Base-by-base conservation (phyloP, 2,113 vertebrate genomes). In the Alouatta palliata region DNA sequence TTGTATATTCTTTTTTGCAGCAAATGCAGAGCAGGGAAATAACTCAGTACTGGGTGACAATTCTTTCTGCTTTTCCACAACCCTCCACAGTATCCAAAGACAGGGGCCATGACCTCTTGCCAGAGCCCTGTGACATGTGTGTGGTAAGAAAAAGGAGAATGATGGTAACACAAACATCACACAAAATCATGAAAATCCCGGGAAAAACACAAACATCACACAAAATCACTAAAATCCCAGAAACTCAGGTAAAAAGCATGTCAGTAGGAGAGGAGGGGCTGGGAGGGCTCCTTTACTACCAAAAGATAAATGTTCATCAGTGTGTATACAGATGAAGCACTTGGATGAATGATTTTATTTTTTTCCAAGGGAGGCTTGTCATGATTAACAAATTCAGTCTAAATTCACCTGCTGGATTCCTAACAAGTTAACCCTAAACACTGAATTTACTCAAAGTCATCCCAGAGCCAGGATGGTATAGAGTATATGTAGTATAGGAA, bases 1-100 rank as follows among this genome's bases (percentile, higher is more conserved):
- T 30, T 64, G 5, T 64, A 64, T 14, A 27, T 64, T 64, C 61
- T 30, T 64, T 64, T 64, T 30, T 64, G 61, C 61, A 64, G 27
- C 12, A 30, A 64, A 64, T 30, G 61, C 61, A 30, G 61, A 64
- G 27, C 61, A 14, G 12, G 61, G 61, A 64, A 64, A 64, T 64
- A 30, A 30, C 27, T 64, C 61, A 64, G 61, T 64, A 64, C 27
- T 64, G 61, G 61, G 11, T 64, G 61, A 64, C 61, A 64, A 64
- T 96, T 85, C 73, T 56, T 86, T 66, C 6, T 58, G 61, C 35
- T 82, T 90, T 93, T 95, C 23, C 19, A 83, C 45, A 89, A 49
- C 17, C 40, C 66, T 49, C 84, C 40, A 20, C 32, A 21, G 14
- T 66, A 56, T 77, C 8, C 32, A n/a, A 91, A 91, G 52, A 83